These are phyloP conservation scores for Sebastes taczanowskii DNA, from an alignment of 2,797 vertebrate species.

Conservation along the genomic window DNA sequence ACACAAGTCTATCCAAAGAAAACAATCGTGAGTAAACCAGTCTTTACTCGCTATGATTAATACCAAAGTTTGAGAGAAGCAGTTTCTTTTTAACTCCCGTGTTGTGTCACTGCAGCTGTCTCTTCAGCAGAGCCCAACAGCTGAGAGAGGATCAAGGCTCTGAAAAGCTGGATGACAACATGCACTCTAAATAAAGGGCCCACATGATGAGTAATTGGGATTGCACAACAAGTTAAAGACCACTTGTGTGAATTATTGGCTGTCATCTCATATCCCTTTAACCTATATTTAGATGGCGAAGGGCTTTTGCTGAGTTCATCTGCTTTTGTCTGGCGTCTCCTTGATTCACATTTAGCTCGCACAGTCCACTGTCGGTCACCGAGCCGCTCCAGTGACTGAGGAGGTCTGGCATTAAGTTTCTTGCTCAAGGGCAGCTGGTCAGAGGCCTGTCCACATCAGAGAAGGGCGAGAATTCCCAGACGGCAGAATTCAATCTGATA, in stretches of 20 bases:
- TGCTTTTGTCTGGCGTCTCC: background rate
- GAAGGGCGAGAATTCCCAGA: background rate
- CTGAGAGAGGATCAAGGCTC: conserved; percentile 51
- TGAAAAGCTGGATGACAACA: conserved; percentile 44
- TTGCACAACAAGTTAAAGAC: conserved; percentile 58
- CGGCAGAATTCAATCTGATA: background rate
- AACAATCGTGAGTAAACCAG: background rate
- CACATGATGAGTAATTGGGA: conserved; percentile 21
- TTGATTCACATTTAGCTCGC: background rate
- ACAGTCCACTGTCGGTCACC: background rate
- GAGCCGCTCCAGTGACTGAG: background rate
- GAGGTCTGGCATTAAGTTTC: background rate
- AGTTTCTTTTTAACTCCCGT: background rate
- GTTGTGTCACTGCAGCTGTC: conserved; percentile 45
- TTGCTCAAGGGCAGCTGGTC: background rate
- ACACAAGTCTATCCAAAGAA: background rate
- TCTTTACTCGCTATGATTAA: conserved; percentile 3
- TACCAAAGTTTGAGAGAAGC: background rate
- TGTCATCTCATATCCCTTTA: conserved; percentile 8
- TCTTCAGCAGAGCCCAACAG: conserved; percentile 29
- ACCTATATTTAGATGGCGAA: conserved; percentile 43
- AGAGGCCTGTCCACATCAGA: background rate
- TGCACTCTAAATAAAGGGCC: conserved; percentile 42
- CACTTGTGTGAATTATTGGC: conserved; percentile 38
- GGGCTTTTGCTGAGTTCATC: conserved; percentile 16